phyloP scores from a whole-genome alignment of 2,797 vertebrate species.

The Valencia hispanica region DNA sequence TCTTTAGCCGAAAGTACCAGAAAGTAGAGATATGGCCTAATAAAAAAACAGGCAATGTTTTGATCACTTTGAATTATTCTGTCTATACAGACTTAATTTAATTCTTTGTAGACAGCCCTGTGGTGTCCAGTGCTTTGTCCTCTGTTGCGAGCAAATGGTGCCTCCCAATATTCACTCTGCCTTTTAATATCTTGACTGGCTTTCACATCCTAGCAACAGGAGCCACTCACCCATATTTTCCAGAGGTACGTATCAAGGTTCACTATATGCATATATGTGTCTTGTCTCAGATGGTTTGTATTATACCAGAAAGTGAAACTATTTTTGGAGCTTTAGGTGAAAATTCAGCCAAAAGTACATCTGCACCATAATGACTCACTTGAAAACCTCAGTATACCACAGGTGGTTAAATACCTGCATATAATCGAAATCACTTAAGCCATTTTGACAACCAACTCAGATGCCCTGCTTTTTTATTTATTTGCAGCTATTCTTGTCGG shows the following conservation, averaged over 20 bases:
- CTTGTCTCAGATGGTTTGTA: not conserved
- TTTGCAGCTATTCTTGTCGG: slow-evolving; percentile 83
- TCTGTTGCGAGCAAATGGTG: slow-evolving; percentile 88
- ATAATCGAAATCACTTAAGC: not conserved
- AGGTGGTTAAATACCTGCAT: slow-evolving; percentile 21
- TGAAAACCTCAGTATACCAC: slow-evolving; percentile 47
- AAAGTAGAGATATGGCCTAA: not conserved
- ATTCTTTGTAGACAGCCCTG: slow-evolving; percentile 75
- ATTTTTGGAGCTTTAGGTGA: slow-evolving; percentile 43
- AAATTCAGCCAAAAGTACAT: slow-evolving; percentile 71
- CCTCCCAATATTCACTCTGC: slow-evolving; percentile 88
- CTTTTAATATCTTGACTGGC: slow-evolving; percentile 84
- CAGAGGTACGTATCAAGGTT: slow-evolving; percentile 50
- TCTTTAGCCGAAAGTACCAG: not conserved
- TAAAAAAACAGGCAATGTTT: not conserved
- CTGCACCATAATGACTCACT: slow-evolving; percentile 78
- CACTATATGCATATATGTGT: not conserved
- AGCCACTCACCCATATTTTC: slow-evolving; percentile 86
- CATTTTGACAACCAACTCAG: not conserved
- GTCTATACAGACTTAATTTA: slow-evolving; percentile 15
- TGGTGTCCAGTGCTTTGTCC: slow-evolving; percentile 86
- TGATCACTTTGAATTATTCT: not conserved
- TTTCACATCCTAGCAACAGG: slow-evolving; percentile 86
- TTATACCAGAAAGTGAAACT: not conserved
- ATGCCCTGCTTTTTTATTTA: not conserved